phyloP scores from a whole-genome alignment of 1,140 invertebrate genomes.

The Zophobas atratus region DNA sequence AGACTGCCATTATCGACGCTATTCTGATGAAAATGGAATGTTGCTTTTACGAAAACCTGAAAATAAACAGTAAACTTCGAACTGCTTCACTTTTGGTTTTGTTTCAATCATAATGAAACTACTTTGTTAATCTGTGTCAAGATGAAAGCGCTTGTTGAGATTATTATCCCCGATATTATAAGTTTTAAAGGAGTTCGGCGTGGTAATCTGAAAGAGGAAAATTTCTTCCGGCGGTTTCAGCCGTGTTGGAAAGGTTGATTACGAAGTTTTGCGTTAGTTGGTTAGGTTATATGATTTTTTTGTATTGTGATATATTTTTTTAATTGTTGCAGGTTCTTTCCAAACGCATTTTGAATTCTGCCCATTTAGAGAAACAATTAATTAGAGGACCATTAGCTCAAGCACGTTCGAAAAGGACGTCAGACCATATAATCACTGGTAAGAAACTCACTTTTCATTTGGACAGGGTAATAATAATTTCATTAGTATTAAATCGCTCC shows the following conservation, averaged over 20 bases:
- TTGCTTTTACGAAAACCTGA: too few relatives aligned
- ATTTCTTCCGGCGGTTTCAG: neutral
- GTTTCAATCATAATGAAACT: too few relatives aligned
- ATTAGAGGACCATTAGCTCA: conserved; percentile 27
- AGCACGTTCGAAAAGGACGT: conserved; percentile 27
- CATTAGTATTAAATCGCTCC: too few relatives aligned
- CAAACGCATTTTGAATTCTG: conserved; percentile 25
- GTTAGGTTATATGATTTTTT: conserved; percentile 14
- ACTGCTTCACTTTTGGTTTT: too few relatives aligned
- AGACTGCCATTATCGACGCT: neutral
- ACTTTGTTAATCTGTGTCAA: too few relatives aligned
- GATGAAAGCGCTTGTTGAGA: too few relatives aligned
- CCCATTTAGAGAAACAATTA: conserved; percentile 28
- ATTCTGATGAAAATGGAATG: too few relatives aligned
- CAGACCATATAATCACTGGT: conserved; percentile 34
- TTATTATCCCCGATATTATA: neutral
- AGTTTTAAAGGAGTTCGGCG: neutral
- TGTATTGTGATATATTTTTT: neutral
- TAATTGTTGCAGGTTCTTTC: conserved; percentile 39
- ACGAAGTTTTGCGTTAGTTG: neutral
- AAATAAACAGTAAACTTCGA: too few relatives aligned
- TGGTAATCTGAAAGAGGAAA: neutral
- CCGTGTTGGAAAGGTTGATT: neutral
- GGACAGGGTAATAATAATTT: too few relatives aligned
- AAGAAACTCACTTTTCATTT: neutral